A percentile compares a stretch with the other conserved stretches of the same genome.
Evolutionary conservation across 2,888 invertebrate species (phyloP).

Genomic region (Aromia moschata): DNA sequence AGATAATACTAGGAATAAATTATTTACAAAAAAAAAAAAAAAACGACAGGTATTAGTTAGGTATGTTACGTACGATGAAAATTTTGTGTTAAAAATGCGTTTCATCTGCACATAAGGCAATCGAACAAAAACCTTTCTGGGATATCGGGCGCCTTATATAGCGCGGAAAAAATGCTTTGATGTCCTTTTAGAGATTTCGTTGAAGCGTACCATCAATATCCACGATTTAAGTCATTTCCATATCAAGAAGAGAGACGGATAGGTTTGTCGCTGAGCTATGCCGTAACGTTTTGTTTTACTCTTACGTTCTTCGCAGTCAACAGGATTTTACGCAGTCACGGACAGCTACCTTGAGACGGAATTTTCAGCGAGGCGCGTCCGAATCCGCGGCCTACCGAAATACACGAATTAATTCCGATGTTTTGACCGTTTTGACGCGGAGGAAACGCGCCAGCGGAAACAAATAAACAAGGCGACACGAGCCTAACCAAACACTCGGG

Average conservation of each 20-base stretch:
- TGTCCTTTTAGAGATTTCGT: background rate
- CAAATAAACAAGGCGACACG: slow-evolving; percentile 9
- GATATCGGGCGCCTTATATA: background rate
- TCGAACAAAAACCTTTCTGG: background rate
- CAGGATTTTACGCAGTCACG: too few species aligned
- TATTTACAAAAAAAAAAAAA: too few species aligned
- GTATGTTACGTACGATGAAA: too few species aligned
- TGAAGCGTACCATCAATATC: background rate
- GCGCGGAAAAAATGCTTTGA: background rate
- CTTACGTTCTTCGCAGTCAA: background rate
- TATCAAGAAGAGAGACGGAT: slow-evolving; percentile 21
- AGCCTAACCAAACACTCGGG: slow-evolving; percentile 11
- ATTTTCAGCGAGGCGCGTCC: background rate
- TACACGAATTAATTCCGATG: background rate
- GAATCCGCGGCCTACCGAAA: background rate
- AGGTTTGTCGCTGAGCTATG: background rate
- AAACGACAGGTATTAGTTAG: too few species aligned
- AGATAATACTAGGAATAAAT: too few species aligned
- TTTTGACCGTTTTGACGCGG: slow-evolving; percentile 1
- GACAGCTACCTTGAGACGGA: background rate
- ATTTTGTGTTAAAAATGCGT: background rate
- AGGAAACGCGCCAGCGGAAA: slow-evolving; percentile 4
- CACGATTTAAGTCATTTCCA: slow-evolving; percentile 25
- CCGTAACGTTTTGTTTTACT: background rate
- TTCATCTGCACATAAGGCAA: background rate